Evolutionary conservation across 1,140 invertebrate species (phyloP), one percentile per base, ranked within the genome.

Genomic region (Trichoplusia ni): DNA sequence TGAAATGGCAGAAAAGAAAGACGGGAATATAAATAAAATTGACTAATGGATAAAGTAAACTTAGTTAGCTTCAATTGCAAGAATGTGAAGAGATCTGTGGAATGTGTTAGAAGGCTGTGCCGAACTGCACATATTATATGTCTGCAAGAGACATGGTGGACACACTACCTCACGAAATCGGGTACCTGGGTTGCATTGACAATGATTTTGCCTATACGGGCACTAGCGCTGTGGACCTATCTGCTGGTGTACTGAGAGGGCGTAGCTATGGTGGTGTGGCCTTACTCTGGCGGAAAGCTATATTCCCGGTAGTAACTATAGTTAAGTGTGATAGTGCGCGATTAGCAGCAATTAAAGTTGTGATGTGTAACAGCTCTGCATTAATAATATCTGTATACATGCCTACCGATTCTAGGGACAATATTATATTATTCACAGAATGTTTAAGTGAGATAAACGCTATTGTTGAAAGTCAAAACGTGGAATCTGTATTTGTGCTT

Each of bases 401-500:
- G 62, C 62, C 62, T 14, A 35, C 19, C 2, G 29, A 63, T 11
- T 21, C 27, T 1, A 11, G 4, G 3, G 62, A 64, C 29, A 64
- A 56, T 21, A 8, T 64, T 16, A 8, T 16, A 8, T 14, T 21
- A 7, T 64, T 37, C 27, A 54, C 31, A 13, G 27, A 64, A 1
- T 58, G 31, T 40, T 13, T 67, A 1, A 31, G 64, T 56, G 64
- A 66, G 37, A 60, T 60, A 8, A 53, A 4, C 18, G 54, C 54
- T 1, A 37, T 66, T 13, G 40, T 60, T 25, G 54, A 66, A 6
- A 44, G 13, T 44, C 0, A 8, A 6, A 19, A 60, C 23, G 11
- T 54, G 5, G 37, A 44, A 8, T 35, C 54, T 6, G 64, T 60
- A n/a, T 58, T 59, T 14, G 61, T 72, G 19, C 42, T 72, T 1